A percentile compares a stretch with the other conserved stretches of the same genome.
phyloP scores from a whole-genome alignment of 2,888 invertebrate genomes.

The Thysanoteuthis rhombus region DNA sequence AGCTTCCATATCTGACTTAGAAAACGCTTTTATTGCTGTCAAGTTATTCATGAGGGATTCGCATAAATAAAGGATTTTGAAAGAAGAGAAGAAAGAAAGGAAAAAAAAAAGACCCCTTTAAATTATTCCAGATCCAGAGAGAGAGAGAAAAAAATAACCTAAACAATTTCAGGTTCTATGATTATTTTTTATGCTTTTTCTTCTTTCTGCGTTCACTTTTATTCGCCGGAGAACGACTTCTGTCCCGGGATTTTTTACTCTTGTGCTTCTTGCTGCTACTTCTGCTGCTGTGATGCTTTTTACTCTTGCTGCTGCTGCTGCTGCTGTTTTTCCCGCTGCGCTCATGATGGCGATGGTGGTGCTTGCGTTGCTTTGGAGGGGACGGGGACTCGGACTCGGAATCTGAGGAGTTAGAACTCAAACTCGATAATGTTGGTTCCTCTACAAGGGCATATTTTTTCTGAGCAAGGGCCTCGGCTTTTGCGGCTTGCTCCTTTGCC shows the following conservation, averaged over 20 bases:
- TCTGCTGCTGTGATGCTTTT: neutral
- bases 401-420: neutral
- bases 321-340: neutral
- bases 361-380: conserved; percentile 15
- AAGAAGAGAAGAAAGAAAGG: neutral
- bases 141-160: neutral
- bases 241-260: neutral
- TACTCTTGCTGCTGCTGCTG: neutral
- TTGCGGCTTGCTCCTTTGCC: conserved; percentile 69
- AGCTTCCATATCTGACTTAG: too few relatives aligned
- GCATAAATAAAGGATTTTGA: neutral
- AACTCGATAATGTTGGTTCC: neutral
- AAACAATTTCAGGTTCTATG: neutral
- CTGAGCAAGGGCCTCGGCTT: conserved; percentile 57
- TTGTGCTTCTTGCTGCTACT: conserved; percentile 19
- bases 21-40: neutral
- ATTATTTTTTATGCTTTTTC: conserved; percentile 24
- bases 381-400: neutral
- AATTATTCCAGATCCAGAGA: neutral
- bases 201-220: neutral
- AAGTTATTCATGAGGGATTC: neutral
- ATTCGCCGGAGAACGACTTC: neutral
- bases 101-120: neutral
- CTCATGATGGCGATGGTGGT: neutral
- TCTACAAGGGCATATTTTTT: conserved; percentile 51